These are phyloP conservation scores for Phenganax stokvisi DNA, from an alignment of 92 coral and sea anemone genomes.

Conservation along the genomic window DNA sequence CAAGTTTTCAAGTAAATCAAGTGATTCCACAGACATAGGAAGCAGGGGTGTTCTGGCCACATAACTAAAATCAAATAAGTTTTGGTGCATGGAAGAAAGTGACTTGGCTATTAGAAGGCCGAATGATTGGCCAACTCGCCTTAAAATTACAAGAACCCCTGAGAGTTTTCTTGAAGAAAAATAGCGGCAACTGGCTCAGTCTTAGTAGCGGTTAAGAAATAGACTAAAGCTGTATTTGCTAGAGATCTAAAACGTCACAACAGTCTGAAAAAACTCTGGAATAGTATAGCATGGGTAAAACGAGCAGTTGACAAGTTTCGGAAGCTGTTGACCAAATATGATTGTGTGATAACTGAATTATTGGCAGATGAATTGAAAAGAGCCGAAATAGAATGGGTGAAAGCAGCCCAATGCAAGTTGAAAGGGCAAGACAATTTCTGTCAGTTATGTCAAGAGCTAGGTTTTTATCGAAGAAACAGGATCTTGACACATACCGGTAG, in stretches of 20 bases:
- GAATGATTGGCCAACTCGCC: neutral
- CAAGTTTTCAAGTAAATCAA: no score
- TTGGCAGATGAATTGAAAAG: neutral
- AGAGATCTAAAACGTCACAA: neutral
- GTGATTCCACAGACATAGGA: no score
- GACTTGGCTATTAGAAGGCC: no score
- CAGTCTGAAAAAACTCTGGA: neutral
- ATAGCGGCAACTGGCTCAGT: neutral
- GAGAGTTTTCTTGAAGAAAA: neutral
- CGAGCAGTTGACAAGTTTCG: neutral
- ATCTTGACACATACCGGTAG: no score
- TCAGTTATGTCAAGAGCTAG: no score
- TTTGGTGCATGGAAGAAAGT: neutral
- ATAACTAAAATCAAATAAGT: neutral
- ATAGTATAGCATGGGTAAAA: conserved; percentile 14
- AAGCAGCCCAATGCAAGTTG: neutral
- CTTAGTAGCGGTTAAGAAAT: neutral
- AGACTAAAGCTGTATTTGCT: neutral
- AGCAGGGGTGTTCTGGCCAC: neutral
- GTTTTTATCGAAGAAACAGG: no score
- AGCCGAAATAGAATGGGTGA: neutral
- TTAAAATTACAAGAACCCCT: neutral
- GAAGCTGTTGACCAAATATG: neutral
- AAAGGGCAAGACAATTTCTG: neutral
- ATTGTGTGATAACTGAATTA: neutral